A percentile compares a stretch with the other conserved stretches of the same genome.
Conservation (phyloP, 2,113 vertebrate genomes). For the Cynocephalus volans region DNA sequence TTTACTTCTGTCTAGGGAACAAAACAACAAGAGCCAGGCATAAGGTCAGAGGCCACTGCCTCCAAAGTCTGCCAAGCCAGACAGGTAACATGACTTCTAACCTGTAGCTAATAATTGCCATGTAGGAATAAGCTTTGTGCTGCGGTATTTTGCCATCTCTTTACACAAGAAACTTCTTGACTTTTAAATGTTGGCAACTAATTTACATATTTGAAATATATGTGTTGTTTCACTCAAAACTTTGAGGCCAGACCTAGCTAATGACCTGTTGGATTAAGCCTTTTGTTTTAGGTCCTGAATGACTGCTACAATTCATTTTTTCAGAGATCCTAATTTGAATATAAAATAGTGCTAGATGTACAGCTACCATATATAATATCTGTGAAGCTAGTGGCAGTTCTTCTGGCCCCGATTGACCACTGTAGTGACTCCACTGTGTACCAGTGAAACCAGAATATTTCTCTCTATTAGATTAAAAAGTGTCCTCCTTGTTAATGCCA, state of each 20-base stretch:
- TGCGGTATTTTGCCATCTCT: neutral
- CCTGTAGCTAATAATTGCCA: neutral
- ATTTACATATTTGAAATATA: neutral
- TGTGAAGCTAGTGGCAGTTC: neutral
- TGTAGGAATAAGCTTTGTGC: neutral
- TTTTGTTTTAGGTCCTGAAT: neutral
- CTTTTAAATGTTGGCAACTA: neutral
- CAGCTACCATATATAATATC: neutral
- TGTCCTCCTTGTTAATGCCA: neutral
- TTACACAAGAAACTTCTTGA: neutral
- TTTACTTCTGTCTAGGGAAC: conserved; percentile 32
- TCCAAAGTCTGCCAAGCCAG: neutral
- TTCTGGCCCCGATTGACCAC: neutral
- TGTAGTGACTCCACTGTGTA: neutral
- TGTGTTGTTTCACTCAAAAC: neutral
- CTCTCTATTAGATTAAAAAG: neutral
- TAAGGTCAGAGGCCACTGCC: neutral
- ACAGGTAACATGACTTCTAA: neutral
- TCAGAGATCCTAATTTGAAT: neutral
- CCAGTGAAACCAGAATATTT: neutral
- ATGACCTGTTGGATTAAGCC: neutral
- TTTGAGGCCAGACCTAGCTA: neutral
- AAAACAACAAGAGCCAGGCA: neutral
- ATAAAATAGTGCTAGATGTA: neutral
- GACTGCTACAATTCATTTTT: neutral